Percentiles rank a stretch among this genome's conserved stretches.
phyloP scores from a whole-genome alignment of 2,888 invertebrate genomes.

The Melikaiella ostensackeni region DNA sequence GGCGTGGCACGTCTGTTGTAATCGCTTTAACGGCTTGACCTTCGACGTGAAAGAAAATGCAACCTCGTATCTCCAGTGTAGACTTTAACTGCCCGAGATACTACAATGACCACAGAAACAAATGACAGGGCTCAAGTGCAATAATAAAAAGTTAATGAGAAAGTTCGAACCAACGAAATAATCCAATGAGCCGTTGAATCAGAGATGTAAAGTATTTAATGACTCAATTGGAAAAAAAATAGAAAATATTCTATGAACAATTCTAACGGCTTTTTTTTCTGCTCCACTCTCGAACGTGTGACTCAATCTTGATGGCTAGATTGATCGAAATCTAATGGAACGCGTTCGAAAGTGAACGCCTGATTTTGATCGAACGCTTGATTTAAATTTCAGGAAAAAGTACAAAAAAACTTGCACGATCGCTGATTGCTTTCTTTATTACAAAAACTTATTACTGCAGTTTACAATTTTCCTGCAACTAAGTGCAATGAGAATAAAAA shows the following conservation, averaged over 20 bases:
- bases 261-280: neutral
- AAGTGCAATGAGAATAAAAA: neutral
- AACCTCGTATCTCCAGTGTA: neutral
- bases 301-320: neutral
- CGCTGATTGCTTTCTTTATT: conserved; percentile 4
- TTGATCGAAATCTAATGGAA: neutral
- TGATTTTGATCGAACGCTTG: neutral
- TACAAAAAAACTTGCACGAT: conserved; percentile 1
- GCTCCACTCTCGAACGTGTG: neutral
- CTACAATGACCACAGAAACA: neutral
- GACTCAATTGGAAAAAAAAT: neutral
- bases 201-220: neutral
- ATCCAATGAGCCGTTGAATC: neutral
- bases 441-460: neutral
- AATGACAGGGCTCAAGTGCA: neutral
- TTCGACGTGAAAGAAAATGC: neutral
- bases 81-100: neutral
- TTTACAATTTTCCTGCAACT: neutral
- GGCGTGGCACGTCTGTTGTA: conserved; percentile 9
- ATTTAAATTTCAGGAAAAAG: neutral
- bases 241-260: neutral
- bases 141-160: neutral
- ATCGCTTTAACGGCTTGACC: neutral
- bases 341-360: neutral
- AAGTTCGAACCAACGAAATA: neutral